phyloP scores from a whole-genome alignment of 2,797 vertebrate species.

The Cetoscarus ocellatus region DNA sequence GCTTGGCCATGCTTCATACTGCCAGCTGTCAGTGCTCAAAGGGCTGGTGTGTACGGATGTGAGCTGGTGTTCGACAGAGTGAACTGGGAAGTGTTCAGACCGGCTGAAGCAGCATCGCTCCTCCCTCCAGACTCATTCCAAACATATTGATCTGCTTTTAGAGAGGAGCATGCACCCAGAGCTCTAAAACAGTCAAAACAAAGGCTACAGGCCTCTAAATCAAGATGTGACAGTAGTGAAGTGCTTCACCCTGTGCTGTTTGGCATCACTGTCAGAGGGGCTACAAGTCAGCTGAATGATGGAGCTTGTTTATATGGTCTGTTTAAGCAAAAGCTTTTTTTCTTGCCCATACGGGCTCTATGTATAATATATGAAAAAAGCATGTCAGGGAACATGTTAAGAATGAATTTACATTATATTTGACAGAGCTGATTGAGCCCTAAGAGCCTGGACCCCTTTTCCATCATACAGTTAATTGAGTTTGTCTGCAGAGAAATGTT shows the following conservation, averaged over 20 bases:
- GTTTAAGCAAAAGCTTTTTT: slow-evolving; percentile 51
- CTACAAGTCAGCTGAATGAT: slow-evolving; percentile 55
- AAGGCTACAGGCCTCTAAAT: slow-evolving; percentile 66
- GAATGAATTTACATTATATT: slow-evolving; percentile 73
- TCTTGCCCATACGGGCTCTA: slow-evolving; percentile 31
- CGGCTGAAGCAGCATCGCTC: slow-evolving; percentile 64
- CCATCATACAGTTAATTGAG: slow-evolving; percentile 63
- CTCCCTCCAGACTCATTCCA: slow-evolving; percentile 68
- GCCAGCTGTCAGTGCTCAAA: slow-evolving; percentile 64
- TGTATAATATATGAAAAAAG: slow-evolving; percentile 70
- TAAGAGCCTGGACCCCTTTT: slow-evolving; percentile 71
- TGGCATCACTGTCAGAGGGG: slow-evolving; percentile 50
- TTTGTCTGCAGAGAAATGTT: slow-evolving; percentile 67
- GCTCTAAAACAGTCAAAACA: slow-evolving; percentile 66
- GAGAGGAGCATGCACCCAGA: slow-evolving; percentile 49
- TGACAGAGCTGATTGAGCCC: slow-evolving; percentile 70
- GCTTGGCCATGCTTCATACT: slow-evolving; percentile 45
- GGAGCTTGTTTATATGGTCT: slow-evolving; percentile 53
- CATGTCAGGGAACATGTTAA: slow-evolving; percentile 70
- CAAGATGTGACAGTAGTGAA: slow-evolving; percentile 50
- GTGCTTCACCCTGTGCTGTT: slow-evolving; percentile 45
- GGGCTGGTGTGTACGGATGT: slow-evolving; percentile 59
- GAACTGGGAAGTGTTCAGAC: slow-evolving; percentile 67
- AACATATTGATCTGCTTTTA: slow-evolving; percentile 75
- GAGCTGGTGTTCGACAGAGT: slow-evolving; percentile 69